phyloP scores from a whole-genome alignment of 2,113 vertebrate species.

The Syngnathus typhle region DNA sequence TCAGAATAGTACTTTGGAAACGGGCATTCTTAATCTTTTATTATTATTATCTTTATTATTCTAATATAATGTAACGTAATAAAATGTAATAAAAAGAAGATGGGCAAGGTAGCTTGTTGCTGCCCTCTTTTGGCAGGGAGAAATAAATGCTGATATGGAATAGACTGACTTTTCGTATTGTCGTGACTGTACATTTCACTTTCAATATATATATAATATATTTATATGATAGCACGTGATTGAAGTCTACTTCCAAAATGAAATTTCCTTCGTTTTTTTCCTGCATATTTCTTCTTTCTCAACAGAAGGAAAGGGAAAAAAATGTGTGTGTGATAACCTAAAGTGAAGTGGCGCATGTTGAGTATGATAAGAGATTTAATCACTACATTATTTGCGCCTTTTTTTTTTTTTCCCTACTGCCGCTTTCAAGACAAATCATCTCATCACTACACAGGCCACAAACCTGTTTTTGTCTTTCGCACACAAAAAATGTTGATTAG shows the following conservation, averaged over 20 bases:
- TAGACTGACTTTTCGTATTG: background rate
- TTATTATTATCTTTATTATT: background rate
- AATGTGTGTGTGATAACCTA: background rate
- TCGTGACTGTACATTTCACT: background rate
- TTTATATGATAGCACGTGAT: background rate
- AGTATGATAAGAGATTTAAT: background rate
- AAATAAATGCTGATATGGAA: background rate
- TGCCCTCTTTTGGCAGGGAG: slow-evolving; percentile 52
- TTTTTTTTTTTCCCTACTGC: background rate
- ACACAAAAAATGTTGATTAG: background rate
- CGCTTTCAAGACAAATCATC: background rate
- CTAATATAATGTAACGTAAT: background rate
- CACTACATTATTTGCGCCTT: background rate
- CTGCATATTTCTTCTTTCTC: background rate
- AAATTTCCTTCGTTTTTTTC: background rate
- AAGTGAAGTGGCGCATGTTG: background rate
- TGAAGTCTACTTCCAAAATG: background rate
- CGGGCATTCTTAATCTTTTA: background rate
- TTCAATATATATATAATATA: background rate
- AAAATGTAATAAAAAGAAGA: no score
- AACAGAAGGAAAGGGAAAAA: background rate
- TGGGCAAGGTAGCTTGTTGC: slow-evolving; percentile 28
- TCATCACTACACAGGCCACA: background rate
- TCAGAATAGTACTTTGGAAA: background rate
- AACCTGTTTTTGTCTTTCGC: background rate